Evolutionary conservation across 2,113 vertebrate species (phyloP), one percentile per base, ranked within the genome.

Genomic region (Trematocara unimaculatum): DNA sequence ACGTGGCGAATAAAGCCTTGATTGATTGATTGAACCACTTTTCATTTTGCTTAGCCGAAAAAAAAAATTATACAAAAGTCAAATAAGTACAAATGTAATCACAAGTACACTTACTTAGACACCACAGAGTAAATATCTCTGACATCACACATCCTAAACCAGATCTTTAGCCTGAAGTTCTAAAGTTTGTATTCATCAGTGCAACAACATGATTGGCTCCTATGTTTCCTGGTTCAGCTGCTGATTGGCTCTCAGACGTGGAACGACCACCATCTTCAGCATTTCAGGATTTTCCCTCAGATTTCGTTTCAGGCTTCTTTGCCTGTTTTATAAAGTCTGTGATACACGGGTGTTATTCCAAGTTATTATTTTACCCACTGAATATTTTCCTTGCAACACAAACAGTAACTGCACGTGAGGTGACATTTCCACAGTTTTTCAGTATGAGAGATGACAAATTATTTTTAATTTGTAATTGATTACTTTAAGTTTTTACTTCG

Each of bases 141-240:
- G 35, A 14, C 35, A 40, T 67, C 7, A 23, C 18, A 15, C 35
- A 42, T 20, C 62, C 1, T 42, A 23, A 70, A 5, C 62, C 35
- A 20, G 58, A 62, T 62, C 58, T 67, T 67, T 20, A 62, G 0
- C 29, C 1, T 14, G 11, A 67, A 67, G 33, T 40, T 67, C 1
- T 3, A 20, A 35, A n/a, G 60, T n/a, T 35, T 35, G 31, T 0
- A n/a, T 6, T 64, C 60, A 64, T 64, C 60, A 64, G 4, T 64
- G 60, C 33, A 20, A 14, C 62, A 67, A 40, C 10, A 8, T 40
- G 3, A 67, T 38, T 67, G 60, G 56, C 60, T 64, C 18, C 17
- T 67, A 0, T 0, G 0, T 67, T 40, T 20, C 62, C 0, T 14
- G 7, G 62, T 1, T 40, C 64, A 14, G 35, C 35, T 70, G 64